phyloP scores from a whole-genome alignment of 2,797 vertebrate species.

The Ctenochaetus hawaiiensis region DNA sequence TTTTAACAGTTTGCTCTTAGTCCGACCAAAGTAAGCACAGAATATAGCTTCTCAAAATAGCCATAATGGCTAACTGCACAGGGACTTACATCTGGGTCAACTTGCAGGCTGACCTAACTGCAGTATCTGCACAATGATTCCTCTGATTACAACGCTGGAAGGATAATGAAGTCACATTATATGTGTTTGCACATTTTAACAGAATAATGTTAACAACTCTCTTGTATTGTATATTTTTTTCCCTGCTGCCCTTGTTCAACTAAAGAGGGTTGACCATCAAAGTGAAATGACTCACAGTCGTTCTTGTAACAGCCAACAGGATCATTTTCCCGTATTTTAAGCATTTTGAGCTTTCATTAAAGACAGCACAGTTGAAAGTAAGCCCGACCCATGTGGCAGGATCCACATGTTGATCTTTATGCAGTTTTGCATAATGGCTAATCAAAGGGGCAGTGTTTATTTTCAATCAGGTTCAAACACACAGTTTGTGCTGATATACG shows the following conservation, averaged over 20 bases:
- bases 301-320: background rate
- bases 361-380: background rate
- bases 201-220: background rate
- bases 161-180: background rate
- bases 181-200: background rate
- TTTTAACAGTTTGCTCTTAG: background rate
- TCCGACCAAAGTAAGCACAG: background rate
- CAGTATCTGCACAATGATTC: background rate
- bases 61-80: background rate
- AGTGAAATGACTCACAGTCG: background rate
- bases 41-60: background rate
- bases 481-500: background rate
- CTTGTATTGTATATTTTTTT: conserved; percentile 9
- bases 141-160: background rate
- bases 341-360: background rate
- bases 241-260: background rate
- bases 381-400: background rate
- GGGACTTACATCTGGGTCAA: background rate
- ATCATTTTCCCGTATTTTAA: background rate
- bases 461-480: background rate
- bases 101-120: background rate
- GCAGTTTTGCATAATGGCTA: background rate
- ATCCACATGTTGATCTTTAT: background rate
- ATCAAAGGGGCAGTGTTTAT: background rate
- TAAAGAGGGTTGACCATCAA: background rate